phyloP scores from a whole-genome alignment of 2,888 invertebrate species.

The Callyntrura guangdongensis region DNA sequence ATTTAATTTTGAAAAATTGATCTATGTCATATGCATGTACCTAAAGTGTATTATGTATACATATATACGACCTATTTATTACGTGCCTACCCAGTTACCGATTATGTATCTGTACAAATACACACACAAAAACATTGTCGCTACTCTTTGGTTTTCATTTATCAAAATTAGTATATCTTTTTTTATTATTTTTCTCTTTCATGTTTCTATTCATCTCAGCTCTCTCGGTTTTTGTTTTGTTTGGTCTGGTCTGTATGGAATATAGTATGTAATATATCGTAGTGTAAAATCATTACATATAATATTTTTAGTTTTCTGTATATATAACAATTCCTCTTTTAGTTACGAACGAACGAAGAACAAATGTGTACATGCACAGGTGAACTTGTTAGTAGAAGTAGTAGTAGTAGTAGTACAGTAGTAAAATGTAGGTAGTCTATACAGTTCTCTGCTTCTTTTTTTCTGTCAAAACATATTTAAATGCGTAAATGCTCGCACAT shows the following conservation, averaged over 20 bases:
- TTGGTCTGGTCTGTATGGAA: constrained; percentile 60
- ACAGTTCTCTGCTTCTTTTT: constrained; percentile 16
- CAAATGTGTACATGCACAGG: neutral
- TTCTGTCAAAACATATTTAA: neutral
- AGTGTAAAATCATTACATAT: no score
- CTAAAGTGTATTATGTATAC: neutral
- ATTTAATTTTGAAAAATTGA: neutral
- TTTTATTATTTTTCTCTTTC: constrained; percentile 38
- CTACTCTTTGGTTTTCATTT: constrained; percentile 20
- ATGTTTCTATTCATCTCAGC: constrained; percentile 64
- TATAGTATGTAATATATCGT: constrained; percentile 27
- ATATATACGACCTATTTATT: neutral
- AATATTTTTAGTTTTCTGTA: neutral
- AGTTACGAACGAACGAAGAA: neutral
- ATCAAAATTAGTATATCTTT: constrained; percentile 63
- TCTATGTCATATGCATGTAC: neutral
- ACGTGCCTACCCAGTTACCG: neutral
- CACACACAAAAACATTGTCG: constrained; percentile 18
- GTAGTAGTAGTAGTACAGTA: no score
- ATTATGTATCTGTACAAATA: constrained; percentile 15
- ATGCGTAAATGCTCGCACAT: neutral
- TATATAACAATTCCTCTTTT: neutral
- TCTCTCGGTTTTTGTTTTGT: constrained; percentile 66
- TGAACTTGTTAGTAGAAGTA: neutral
- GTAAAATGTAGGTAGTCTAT: neutral